These are phyloP conservation scores for Endotricha flammealis DNA, from an alignment of 2,888 invertebrate genomes.

Conservation along the genomic window DNA sequence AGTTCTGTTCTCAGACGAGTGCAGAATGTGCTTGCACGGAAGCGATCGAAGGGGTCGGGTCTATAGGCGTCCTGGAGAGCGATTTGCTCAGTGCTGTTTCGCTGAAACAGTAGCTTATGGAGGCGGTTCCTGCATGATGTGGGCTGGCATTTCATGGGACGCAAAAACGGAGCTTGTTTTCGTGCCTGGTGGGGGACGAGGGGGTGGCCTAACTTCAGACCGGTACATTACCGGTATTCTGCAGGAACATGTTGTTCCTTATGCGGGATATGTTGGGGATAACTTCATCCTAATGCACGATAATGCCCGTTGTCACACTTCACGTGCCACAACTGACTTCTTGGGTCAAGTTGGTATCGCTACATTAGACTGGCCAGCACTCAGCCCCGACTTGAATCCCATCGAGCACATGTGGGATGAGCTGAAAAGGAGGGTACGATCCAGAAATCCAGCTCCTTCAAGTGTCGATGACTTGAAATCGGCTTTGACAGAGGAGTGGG, in stretches of 20 bases:
- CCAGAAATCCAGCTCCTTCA: slow-evolving; percentile 10
- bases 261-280: slow-evolving; percentile 4
- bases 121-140: slow-evolving; percentile 14
- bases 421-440: slow-evolving; percentile 12
- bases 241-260: slow-evolving; percentile 4
- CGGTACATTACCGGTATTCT: slow-evolving; percentile 9
- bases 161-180: slow-evolving; percentile 11
- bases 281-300: slow-evolving; percentile 11
- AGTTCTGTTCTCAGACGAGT: slow-evolving; percentile 15
- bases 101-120: slow-evolving; percentile 13
- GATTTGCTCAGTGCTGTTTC: slow-evolving; percentile 15
- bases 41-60: slow-evolving; percentile 16
- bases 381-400: background rate
- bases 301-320: slow-evolving; percentile 9
- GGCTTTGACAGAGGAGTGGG: slow-evolving; percentile 12
- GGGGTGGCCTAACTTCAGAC: background rate
- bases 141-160: slow-evolving; percentile 12
- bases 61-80: slow-evolving; percentile 15
- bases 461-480: slow-evolving; percentile 6
- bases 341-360: background rate
- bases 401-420: slow-evolving; percentile 13
- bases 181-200: slow-evolving; percentile 3
- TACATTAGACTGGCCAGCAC: background rate
- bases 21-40: slow-evolving; percentile 16
- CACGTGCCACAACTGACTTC: background rate